phyloP scores from a whole-genome alignment of 37 sponge, comb jelly and placozoan species.

The Amphimedon queenslandica region DNA sequence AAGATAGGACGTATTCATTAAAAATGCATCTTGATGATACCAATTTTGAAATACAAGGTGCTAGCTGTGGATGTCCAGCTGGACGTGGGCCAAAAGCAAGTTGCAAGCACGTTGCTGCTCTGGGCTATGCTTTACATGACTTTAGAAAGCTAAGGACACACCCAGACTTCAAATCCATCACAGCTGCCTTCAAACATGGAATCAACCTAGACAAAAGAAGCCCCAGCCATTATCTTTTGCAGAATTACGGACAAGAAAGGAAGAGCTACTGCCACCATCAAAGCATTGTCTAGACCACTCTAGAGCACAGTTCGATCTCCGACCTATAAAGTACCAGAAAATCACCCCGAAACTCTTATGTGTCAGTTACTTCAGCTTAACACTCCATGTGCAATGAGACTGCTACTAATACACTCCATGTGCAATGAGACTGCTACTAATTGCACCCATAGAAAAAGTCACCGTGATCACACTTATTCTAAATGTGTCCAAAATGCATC shows the following conservation, averaged over 20 bases:
- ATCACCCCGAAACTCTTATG: no score
- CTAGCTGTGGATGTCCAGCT: constrained; percentile 50
- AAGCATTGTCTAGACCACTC: no score
- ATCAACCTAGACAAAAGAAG: constrained; percentile 21
- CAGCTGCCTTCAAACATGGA: constrained; percentile 30
- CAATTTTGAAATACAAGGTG: constrained; percentile 20
- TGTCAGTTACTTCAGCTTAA: neutral
- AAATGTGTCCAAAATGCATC: no score
- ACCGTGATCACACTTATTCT: no score
- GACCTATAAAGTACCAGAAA: no score
- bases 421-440: neutral
- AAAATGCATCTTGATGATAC: neutral
- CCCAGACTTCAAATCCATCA: neutral
- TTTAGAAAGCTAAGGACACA: neutral
- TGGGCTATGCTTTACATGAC: constrained; percentile 26
- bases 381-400: neutral
- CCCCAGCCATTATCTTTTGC: constrained; percentile 15
- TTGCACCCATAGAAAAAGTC: neutral
- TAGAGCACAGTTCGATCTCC: no score
- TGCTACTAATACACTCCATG: neutral
- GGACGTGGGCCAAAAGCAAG: constrained; percentile 33
- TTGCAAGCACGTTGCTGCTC: constrained; percentile 53
- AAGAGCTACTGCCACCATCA: neutral
- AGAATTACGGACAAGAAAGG: constrained; percentile 8
- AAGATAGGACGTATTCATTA: constrained; percentile 20